These are phyloP conservation scores for Wiebesia pumilae DNA, from an alignment of 1,140 invertebrate species.

Conservation along the genomic window DNA sequence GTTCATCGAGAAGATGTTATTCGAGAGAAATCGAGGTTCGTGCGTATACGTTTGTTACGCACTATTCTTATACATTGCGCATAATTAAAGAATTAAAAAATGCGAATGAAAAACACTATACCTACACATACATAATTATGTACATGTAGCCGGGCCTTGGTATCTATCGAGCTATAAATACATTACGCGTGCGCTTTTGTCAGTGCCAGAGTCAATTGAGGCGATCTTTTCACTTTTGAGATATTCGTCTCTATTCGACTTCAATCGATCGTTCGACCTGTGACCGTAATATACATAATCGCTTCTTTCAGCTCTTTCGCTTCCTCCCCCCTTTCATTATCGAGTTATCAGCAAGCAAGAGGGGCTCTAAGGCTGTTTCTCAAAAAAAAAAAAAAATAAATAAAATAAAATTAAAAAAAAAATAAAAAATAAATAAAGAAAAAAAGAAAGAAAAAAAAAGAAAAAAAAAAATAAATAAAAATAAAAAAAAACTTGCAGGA, in stretches of 20 bases:
- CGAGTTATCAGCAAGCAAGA: slow-evolving; percentile 1
- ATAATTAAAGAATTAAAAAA: slow-evolving; percentile 5
- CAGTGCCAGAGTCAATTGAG: slow-evolving; percentile 44
- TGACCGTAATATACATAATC: slow-evolving; percentile 15
- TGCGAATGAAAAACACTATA: slow-evolving; percentile 34
- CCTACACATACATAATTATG: slow-evolving; percentile 48
- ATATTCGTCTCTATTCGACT: slow-evolving; percentile 22
- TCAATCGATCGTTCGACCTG: slow-evolving; percentile 48
- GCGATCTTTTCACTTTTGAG: neutral
- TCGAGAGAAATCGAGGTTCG: slow-evolving; percentile 40
- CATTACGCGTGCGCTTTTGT: slow-evolving; percentile 29
- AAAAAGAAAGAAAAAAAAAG: too few relatives aligned
- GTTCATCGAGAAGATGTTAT: slow-evolving; percentile 36
- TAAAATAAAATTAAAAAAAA: too few relatives aligned
- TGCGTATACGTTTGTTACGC: slow-evolving; percentile 38
- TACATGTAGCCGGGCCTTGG: slow-evolving; percentile 49
- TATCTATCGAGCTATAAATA: slow-evolving; percentile 41
- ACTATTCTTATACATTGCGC: slow-evolving; percentile 26
- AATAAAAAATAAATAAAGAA: too few relatives aligned
- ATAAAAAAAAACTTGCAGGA: neutral
- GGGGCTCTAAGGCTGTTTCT: neutral
- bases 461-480: too few relatives aligned
- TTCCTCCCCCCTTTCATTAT: slow-evolving; percentile 39
- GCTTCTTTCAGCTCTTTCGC: slow-evolving; percentile 38
- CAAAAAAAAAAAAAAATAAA: too few relatives aligned